phyloP scores from a whole-genome alignment of 2,797 vertebrate genomes.

The Aotus griseimembra region DNA sequence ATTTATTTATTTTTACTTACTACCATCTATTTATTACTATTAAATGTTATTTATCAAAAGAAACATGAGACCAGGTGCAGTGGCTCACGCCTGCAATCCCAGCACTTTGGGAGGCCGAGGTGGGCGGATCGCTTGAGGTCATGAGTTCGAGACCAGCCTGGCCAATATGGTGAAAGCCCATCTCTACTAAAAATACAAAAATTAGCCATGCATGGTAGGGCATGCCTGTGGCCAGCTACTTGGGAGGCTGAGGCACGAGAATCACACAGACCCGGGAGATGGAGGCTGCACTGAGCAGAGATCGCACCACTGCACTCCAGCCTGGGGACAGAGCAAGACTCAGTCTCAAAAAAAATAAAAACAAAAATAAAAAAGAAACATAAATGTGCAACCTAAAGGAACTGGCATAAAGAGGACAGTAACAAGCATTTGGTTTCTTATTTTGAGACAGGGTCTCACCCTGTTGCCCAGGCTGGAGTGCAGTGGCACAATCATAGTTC shows the following conservation, averaged over 20 bases:
- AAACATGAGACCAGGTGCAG: not conserved
- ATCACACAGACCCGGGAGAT: not conserved
- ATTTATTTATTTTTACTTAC: too few species aligned
- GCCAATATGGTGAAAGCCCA: not conserved
- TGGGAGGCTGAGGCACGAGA: not conserved
- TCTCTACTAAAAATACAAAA: not conserved
- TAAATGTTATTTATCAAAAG: not conserved
- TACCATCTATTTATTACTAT: too few species aligned
- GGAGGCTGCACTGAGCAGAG: not conserved
- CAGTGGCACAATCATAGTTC: not conserved
- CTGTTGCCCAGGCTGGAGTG: not conserved
- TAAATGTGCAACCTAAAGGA: not conserved
- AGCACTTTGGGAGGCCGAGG: not conserved
- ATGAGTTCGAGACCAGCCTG: not conserved
- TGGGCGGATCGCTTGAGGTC: not conserved
- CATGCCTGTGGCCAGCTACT: not conserved
- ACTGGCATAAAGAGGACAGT: rapidly evolving
- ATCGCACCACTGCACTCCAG: not conserved
- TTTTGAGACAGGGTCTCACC: not conserved
- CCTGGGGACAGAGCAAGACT: not conserved
- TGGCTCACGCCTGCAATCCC: not conserved
- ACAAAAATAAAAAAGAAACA: not conserved
- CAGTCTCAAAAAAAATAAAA: not conserved
- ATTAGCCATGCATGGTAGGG: not conserved
- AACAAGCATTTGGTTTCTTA: not conserved